Evolutionary conservation across 2,888 invertebrate genomes (phyloP), one percentile per base, ranked within the genome.

Genomic region (Protonemura montana): DNA sequence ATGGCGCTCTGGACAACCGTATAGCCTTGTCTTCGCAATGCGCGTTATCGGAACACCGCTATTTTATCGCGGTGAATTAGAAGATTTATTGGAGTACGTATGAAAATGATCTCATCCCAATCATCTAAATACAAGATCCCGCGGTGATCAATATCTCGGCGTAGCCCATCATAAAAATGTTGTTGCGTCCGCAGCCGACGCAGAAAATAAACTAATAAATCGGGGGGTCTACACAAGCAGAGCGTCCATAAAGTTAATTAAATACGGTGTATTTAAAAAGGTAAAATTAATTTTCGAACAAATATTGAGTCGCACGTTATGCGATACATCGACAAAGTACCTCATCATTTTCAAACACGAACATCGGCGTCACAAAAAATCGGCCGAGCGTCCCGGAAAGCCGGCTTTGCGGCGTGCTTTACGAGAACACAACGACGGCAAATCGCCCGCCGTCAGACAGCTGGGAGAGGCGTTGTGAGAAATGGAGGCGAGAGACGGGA

Each of bases 31-130:
- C 59, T 59, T 3, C 13, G 59, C 13, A 59, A 59, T 13, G 21
- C 59, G 59, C 59, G 16, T 59, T 21, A 59, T 59, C 59, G 59
- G 21, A 21, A 59, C 13, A 21, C 13, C 59, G 59, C 2, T 59
- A 21, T 59, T 59, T 59, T 59, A 59, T 59, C 21, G 59, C 21
- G 59, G 59, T 59, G 2, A 21, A 59, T 59, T 13, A 21, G 59
- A 30, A 81, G 81, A 81, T 81, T 81, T 81, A 81, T 81, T 30
- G 30, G 29, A 81, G 21, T 30, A 30, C 81, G 30, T 81, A 21
- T 81, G 81, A 29, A 81, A 81, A 81, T 81, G 81, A 81, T 81
- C 30, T 81, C 81, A 81, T 81, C 81, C 30, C 28, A 81, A 81
- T 81, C 28, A 81, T 81, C 81, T 28, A 30, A 29, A 81, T 81